These are phyloP conservation scores for Seriola dumerili DNA, from an alignment of 2,113 vertebrate genomes.

Conservation along the genomic window DNA sequence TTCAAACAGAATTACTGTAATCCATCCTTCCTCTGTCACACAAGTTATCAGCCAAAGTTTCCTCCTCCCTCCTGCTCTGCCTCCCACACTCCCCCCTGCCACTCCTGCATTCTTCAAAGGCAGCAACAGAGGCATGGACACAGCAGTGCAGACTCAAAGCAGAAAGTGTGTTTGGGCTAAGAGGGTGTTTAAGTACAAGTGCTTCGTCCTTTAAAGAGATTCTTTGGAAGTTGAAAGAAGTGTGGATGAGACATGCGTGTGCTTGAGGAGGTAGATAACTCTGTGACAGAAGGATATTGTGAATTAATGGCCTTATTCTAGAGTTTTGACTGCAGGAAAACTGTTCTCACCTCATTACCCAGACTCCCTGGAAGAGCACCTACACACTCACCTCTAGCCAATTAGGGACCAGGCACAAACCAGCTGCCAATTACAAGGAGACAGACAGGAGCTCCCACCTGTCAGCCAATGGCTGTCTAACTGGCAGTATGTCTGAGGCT, in stretches of 20 bases:
- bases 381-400: constrained; percentile 73
- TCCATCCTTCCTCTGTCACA: constrained; percentile 54
- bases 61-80: constrained; percentile 18
- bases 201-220: not conserved
- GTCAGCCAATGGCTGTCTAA: constrained; percentile 53
- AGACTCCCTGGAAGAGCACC: constrained; percentile 63
- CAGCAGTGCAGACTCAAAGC: constrained; percentile 19
- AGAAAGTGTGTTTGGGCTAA: constrained; percentile 1
- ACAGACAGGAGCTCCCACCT: constrained; percentile 62
- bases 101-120: constrained; percentile 45
- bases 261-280: constrained; percentile 19
- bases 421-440: constrained; percentile 63
- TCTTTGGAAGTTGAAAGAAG: constrained; percentile 29
- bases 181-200: constrained; percentile 29
- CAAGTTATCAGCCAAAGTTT: constrained; percentile 56
- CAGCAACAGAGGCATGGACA: constrained; percentile 15
- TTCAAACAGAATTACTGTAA: constrained; percentile 59
- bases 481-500: constrained; percentile 20
- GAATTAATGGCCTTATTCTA: constrained; percentile 51
- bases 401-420: constrained; percentile 68
- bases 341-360: constrained; percentile 70
- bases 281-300: constrained; percentile 54
- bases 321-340: constrained; percentile 62
- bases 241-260: not conserved
- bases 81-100: constrained; percentile 18